Evolutionary conservation across 2,113 vertebrate genomes (phyloP), one percentile per base, ranked within the genome.

Genomic region (Marmota monax): DNA sequence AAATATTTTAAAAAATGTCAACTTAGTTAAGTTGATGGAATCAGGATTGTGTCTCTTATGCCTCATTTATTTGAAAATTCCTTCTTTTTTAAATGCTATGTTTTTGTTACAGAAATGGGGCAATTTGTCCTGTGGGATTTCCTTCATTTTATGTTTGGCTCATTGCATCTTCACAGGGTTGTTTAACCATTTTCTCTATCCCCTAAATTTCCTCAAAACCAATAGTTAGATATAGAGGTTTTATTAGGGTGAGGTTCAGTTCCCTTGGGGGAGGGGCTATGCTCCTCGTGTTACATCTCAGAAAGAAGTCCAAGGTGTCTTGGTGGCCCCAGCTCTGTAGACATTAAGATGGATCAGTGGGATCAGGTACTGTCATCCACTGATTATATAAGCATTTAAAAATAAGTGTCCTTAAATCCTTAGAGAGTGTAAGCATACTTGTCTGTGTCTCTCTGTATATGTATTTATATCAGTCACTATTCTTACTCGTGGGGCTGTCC

Each of bases 91-190:
- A 58, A 7, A 63, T 86, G 69, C 32, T 51, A 18, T 76, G 74
- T 90, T 74, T 90, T 92, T 84, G 29, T 79, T 89, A 61, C 77
- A 85, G 65, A 74, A 76, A 74, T 17, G 18, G 51, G 82, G 27
- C 72, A 39, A 76, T 82, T 45, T 83, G 61, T 48, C 42, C n/a
- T 67, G 3, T 20, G 80, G 51, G 51, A 77, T 79, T 53, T 61
- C 16, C n/a, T 8, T 22, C 22, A 32, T 61, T 76, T n/a, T 77
- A 32, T 14, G 37, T 87, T 90, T 78, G 32, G 32, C 53, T 56
- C 42, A 32, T 17, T 70, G 9, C 5, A 72, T 37, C 42, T 45
- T 56, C 69, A 48, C 4, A 37, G 45, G 4, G 12, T 69, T 89
- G 5, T 58, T 72, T 90, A 77, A 87, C 51, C 5, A 63, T 37